These are phyloP conservation scores for Drosophila kepulauana DNA, from an alignment of 1,140 invertebrate genomes.

Conservation along the genomic window DNA sequence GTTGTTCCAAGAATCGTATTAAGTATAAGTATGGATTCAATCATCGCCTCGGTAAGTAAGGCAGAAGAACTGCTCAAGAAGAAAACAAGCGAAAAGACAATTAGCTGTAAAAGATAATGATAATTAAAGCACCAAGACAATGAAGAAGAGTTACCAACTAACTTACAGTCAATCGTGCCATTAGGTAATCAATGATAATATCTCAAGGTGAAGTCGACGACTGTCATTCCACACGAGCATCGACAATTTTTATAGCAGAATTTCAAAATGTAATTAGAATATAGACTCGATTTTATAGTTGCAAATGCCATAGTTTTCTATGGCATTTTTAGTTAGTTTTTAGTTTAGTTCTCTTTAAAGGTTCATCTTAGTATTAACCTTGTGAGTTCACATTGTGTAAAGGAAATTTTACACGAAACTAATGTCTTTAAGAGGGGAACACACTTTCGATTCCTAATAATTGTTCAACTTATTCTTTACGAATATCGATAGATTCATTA, in stretches of 20 bases:
- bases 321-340: too few relatives aligned
- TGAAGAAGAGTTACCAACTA: background rate
- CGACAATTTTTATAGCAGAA: conserved; percentile 53
- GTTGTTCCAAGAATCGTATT: background rate
- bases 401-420: background rate
- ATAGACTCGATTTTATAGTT: conserved; percentile 16
- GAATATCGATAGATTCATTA: background rate
- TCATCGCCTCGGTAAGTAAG: background rate
- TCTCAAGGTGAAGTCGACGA: conserved; percentile 17
- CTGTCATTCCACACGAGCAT: background rate
- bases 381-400: background rate
- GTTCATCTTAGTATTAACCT: conserved; percentile 4
- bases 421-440: background rate
- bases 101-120: background rate
- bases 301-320: background rate
- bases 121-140: background rate
- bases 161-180: conserved; percentile 20
- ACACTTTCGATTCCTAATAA: background rate
- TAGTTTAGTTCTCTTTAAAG: background rate
- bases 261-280: conserved; percentile 36
- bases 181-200: conserved; percentile 5
- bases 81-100: background rate
- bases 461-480: background rate
- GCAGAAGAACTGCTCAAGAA: background rate
- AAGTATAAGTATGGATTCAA: background rate